A percentile compares a stretch with the other conserved stretches of the same genome.
These are phyloP conservation scores for Cordilura impudica DNA, from an alignment of 2,888 invertebrate species.

Conservation along the genomic window DNA sequence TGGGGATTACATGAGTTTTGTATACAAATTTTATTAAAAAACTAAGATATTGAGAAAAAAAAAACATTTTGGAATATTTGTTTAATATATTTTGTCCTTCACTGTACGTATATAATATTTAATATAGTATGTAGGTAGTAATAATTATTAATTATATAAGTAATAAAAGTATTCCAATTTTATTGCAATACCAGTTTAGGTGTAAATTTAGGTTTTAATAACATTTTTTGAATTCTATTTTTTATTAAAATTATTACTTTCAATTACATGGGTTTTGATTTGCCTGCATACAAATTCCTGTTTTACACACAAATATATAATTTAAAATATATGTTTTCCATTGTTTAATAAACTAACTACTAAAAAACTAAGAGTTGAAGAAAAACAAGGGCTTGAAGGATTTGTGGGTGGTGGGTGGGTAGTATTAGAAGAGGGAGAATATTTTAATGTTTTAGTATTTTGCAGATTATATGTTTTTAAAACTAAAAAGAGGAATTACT, in stretches of 20 bases:
- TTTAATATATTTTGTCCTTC: background rate
- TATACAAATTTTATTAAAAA: no score
- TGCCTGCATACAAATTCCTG: conserved; percentile 34
- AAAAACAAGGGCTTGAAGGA: conserved; percentile 16
- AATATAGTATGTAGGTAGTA: conserved; percentile 34
- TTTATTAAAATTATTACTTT: conserved; percentile 2
- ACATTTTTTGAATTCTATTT: conserved; percentile 18
- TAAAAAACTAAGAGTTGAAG: conserved; percentile 45
- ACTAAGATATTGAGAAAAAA: no score
- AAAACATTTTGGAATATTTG: background rate
- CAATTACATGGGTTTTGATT: background rate
- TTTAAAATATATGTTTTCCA: conserved; percentile 1
- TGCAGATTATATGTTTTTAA: conserved; percentile 17
- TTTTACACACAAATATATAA: conserved; percentile 38
- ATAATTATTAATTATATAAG: conserved; percentile 50
- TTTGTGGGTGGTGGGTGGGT: background rate
- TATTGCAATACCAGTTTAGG: conserved; percentile 69
- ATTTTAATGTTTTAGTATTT: conserved; percentile 39
- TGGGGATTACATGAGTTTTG: no score
- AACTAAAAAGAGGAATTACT: conserved; percentile 9
- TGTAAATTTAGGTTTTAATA: conserved; percentile 16
- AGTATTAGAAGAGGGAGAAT: background rate
- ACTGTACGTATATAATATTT: conserved; percentile 14
- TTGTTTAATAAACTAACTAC: conserved; percentile 54
- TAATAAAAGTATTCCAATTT: conserved; percentile 73